Conservation (phyloP, 2,113 vertebrate genomes). For the Haliaeetus leucogaster region DNA sequence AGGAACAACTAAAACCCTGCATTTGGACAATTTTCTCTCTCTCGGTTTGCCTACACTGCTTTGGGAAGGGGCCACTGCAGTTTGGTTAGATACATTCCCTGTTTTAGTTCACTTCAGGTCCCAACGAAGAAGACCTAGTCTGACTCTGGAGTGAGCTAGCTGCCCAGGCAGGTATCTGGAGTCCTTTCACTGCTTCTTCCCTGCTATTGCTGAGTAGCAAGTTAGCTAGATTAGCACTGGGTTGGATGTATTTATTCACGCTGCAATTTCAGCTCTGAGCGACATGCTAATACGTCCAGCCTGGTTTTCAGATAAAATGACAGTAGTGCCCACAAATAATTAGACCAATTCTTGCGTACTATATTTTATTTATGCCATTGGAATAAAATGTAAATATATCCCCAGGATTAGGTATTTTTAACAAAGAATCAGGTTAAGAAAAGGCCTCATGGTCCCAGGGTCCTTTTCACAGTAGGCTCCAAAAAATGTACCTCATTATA, state of each 20-base stretch:
- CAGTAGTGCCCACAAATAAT: not conserved
- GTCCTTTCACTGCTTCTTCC: not conserved
- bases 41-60: not conserved
- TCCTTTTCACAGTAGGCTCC: conserved; percentile 25
- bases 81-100: not conserved
- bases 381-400: not conserved
- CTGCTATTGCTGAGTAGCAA: not conserved
- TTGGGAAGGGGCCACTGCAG: not conserved
- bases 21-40: not conserved
- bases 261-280: not conserved
- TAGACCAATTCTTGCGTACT: not conserved
- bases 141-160: not conserved
- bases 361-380: not conserved
- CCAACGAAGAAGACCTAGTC: not conserved
- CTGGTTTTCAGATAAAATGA: not conserved
- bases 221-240: not conserved
- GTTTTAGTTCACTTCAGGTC: not conserved
- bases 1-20: not conserved
- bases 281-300: not conserved
- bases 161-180: not conserved
- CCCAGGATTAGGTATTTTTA: not conserved
- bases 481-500: conserved; percentile 47
- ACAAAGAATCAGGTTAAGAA: not conserved
- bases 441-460: not conserved
- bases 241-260: not conserved